phyloP scores from a whole-genome alignment of 2,888 invertebrate species.

The Parnassius apollo region DNA sequence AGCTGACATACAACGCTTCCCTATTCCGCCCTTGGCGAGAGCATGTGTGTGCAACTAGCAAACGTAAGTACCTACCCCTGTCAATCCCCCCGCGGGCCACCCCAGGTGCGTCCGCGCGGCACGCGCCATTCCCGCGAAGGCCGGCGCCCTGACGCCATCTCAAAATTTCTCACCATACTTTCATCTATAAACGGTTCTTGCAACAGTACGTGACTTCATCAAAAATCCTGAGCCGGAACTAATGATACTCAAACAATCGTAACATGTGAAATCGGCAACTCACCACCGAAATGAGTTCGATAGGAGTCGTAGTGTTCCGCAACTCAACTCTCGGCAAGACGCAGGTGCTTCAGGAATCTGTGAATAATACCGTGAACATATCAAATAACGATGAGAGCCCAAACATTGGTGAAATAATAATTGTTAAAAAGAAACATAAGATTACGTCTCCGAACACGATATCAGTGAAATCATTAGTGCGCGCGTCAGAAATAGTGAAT shows the following conservation, averaged over 20 bases:
- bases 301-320: conserved; percentile 82
- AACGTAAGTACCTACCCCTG: conserved; percentile 80
- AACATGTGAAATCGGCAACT: conserved; percentile 67
- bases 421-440: conserved; percentile 77
- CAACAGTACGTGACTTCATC: conserved; percentile 52
- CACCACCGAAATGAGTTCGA: conserved; percentile 76
- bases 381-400: conserved; percentile 65
- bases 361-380: conserved; percentile 82
- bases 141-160: conserved; percentile 76
- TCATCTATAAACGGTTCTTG: conserved; percentile 42
- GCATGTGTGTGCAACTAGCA: conserved; percentile 81
- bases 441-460: conserved; percentile 61
- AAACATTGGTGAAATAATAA: conserved; percentile 73
- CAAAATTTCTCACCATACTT: conserved; percentile 43
- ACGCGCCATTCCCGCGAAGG: conserved; percentile 77
- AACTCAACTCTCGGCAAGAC: conserved; percentile 80
- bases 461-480: conserved; percentile 71
- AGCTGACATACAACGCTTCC: conserved; percentile 50
- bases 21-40: conserved; percentile 71
- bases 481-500: conserved; percentile 55
- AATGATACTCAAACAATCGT: conserved; percentile 54
- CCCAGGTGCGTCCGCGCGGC: conserved; percentile 76
- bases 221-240: conserved; percentile 43
- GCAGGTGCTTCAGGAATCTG: conserved; percentile 84
- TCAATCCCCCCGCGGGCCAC: conserved; percentile 72